Percentiles rank a stretch among this genome's conserved stretches.
Evolutionary conservation across 2,888 invertebrate species (phyloP).

Genomic region (Julus scandinavius): DNA sequence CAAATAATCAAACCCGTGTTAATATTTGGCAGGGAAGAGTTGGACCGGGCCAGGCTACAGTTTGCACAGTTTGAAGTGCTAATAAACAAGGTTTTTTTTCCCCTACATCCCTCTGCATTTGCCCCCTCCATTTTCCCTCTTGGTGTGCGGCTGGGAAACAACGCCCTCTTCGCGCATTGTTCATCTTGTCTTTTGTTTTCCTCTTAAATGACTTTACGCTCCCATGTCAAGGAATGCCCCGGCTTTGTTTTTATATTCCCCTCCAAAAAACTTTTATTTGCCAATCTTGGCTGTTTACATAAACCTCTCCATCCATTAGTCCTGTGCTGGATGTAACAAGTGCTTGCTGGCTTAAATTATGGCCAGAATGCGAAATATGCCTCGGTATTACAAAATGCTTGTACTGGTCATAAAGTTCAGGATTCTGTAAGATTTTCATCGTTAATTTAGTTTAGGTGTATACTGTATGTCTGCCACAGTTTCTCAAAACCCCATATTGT

Average conservation of each 20-base stretch:
- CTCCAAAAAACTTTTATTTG: conserved; percentile 22
- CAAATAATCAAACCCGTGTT: background rate
- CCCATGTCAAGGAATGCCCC: conserved; percentile 33
- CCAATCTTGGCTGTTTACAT: conserved; percentile 25
- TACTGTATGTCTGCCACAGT: too few species aligned
- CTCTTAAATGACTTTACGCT: conserved; percentile 17
- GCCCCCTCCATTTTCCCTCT: background rate
- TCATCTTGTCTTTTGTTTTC: conserved; percentile 33
- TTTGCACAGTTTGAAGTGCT: background rate
- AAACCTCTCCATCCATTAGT: background rate
- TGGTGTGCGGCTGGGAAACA: background rate
- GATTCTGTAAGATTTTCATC: background rate
- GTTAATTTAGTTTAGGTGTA: background rate
- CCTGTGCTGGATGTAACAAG: background rate
- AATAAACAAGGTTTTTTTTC: background rate
- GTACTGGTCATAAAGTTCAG: background rate
- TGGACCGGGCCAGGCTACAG: background rate
- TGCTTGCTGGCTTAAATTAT: conserved; percentile 6
- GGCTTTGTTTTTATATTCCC: background rate
- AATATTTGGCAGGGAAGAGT: conserved; percentile 16
- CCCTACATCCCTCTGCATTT: background rate
- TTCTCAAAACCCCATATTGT: too few species aligned
- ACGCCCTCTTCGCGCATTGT: conserved; percentile 18
- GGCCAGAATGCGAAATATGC: conserved; percentile 33
- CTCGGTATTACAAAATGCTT: background rate